Conservation (phyloP, 2,797 vertebrate genomes). For the Coreius guichenoti region DNA sequence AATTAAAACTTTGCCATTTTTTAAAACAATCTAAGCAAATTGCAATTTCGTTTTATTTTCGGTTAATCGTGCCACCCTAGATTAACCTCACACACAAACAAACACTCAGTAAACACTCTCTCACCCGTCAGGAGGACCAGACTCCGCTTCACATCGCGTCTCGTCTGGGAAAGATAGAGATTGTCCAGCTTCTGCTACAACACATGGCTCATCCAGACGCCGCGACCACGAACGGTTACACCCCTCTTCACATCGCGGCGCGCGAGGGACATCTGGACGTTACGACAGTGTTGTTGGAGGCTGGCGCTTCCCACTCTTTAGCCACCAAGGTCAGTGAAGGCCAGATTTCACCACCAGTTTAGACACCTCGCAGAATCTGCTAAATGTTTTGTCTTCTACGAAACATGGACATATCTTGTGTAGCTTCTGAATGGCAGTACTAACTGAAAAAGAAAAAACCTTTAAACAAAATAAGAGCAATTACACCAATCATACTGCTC, state of each 20-base stretch:
- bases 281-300: slow-evolving; percentile 91
- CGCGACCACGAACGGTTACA: slow-evolving; percentile 94
- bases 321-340: slow-evolving; percentile 88
- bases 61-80: too few relatives aligned
- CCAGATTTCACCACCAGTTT: background rate
- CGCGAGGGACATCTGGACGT: slow-evolving; percentile 96
- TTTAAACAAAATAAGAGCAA: too few relatives aligned
- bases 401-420: background rate
- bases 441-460: background rate
- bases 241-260: slow-evolving; percentile 94
- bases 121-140: slow-evolving; percentile 90
- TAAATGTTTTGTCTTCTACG: background rate
- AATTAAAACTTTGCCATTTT: too few relatives aligned
- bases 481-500: too few relatives aligned
- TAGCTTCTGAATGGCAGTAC: background rate
- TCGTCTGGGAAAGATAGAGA: slow-evolving; percentile 96
- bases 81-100: too few relatives aligned
- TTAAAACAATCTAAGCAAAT: too few relatives aligned
- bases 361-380: background rate
- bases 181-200: slow-evolving; percentile 94
- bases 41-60: too few relatives aligned
- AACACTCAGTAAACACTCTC: too few relatives aligned
- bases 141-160: slow-evolving; percentile 97
- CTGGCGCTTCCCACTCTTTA: slow-evolving; percentile 92
- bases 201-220: slow-evolving; percentile 99